Base-by-base conservation (phyloP, 2,888 invertebrate genomes). In the Apodemia mormo region DNA sequence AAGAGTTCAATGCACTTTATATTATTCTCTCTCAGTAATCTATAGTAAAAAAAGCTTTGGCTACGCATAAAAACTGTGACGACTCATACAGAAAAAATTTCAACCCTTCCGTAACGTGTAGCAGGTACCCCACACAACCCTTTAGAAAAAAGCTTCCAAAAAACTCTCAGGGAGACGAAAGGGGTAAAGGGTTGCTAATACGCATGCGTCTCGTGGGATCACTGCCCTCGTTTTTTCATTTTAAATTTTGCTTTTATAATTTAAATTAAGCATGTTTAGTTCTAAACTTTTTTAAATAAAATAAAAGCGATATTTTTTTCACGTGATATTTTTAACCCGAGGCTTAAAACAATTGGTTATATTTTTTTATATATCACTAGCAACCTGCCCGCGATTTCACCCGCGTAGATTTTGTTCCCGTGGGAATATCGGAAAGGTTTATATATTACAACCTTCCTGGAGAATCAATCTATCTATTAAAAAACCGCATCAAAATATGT, bases 121-220 rank as follows among this genome's bases (percentile, higher is more conserved):
- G 90, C 93, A 93, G 93, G 93, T 93, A 93, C 91, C 88, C 87
- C 87, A 85, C 85, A 85, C 89, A 92, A 92, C 91, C 91, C 92
- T 90, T 91, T 92, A 90, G 81, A 90, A 90, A 91, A 91, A 89
- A 85, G 86, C 87, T 87, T 85, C 91, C 84, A 91, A 93, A 92
- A 92, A 89, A 92, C 82, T 80, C 86, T 86, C 86, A 78, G 92
- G 90, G 89, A 87, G 86, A 81, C 86, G 88, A 92, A 92, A 89
- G 92, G 92, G 90, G 90, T 88, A 92, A 90, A 92, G 93, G 93
- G 92, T 92, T 92, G 88, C 78, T 84, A 86, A 86, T 88, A 90
- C 93, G 93, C 93, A 91, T 93, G 93, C 93, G 93, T 82, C 81
- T 81, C 82, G 78, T 73, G 86, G 88, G 90, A 89, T 85, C 88